A percentile compares a stretch with the other conserved stretches of the same genome.
Conservation (phyloP, 2,888 invertebrate species). For the Drosophila koepferae region DNA sequence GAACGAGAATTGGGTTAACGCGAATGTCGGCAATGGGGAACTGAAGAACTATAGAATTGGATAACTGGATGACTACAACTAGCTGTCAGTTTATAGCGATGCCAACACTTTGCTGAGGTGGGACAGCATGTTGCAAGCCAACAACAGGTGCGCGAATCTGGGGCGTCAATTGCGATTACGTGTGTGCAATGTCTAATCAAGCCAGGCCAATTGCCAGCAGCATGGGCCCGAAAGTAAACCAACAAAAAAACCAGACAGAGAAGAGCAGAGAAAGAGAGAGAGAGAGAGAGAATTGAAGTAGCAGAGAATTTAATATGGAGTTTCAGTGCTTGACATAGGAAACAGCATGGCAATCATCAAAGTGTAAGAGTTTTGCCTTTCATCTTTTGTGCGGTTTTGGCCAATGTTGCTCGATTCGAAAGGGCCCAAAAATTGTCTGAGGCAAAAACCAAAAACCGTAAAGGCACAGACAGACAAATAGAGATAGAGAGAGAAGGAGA, state of each 20-base stretch:
- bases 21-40: background rate
- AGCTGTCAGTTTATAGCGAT: background rate
- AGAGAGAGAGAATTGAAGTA: background rate
- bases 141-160: conserved; percentile 77
- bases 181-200: conserved; percentile 70
- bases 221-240: background rate
- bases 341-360: conserved; percentile 47
- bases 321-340: conserved; percentile 7
- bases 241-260: too few relatives aligned
- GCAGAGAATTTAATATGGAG: conserved; percentile 12
- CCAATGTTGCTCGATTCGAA: background rate
- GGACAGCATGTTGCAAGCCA: background rate
- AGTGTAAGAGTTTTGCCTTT: conserved; percentile 49
- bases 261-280: background rate
- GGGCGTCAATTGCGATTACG: conserved; percentile 76
- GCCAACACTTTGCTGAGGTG: background rate
- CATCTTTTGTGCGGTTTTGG: conserved; percentile 69
- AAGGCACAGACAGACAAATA: conserved; percentile 5
- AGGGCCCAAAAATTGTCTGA: conserved; percentile 37
- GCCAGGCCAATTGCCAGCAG: conserved; percentile 15
- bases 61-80: background rate
- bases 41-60: background rate
- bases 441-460: conserved; percentile 22
- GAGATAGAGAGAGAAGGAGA: background rate
- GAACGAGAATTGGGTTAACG: conserved; percentile 1